phyloP scores from a whole-genome alignment of 2,113 vertebrate species.

The Dolichallabes microphthalmus region DNA sequence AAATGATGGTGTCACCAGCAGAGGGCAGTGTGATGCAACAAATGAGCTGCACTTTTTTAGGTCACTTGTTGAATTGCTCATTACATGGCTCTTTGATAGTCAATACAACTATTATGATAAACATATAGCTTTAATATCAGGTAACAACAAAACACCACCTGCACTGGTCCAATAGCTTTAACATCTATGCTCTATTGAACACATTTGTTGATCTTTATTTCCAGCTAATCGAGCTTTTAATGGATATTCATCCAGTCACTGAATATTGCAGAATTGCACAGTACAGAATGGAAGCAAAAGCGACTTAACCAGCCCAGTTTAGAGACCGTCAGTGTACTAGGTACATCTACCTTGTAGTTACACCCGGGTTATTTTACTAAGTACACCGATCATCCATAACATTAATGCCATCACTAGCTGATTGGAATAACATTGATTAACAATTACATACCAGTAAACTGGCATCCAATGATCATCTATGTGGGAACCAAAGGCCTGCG shows the following conservation, averaged over 20 bases:
- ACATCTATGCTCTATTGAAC: too few species aligned
- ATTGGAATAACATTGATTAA: too few species aligned
- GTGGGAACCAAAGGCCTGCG: too few species aligned
- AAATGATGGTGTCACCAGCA: background rate
- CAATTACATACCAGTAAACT: too few species aligned
- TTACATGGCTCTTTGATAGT: too few species aligned
- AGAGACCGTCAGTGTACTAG: background rate
- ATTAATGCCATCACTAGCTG: too few species aligned
- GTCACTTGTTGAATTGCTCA: background rate
- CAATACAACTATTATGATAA: background rate
- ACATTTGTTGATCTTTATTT: background rate
- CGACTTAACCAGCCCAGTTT: background rate
- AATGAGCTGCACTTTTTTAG: background rate
- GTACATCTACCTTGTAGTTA: background rate
- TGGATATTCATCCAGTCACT: background rate
- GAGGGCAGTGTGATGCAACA: slow-evolving; percentile 26
- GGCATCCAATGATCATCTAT: background rate
- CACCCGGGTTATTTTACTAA: background rate
- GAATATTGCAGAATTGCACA: background rate
- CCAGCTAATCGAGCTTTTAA: background rate
- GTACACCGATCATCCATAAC: background rate
- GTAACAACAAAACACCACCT: background rate
- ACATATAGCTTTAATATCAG: background rate
- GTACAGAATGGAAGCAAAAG: background rate
- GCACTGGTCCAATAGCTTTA: background rate